These are phyloP conservation scores for Entomyzon cyanotis DNA, from an alignment of 2,113 vertebrate species.

Conservation along the genomic window DNA sequence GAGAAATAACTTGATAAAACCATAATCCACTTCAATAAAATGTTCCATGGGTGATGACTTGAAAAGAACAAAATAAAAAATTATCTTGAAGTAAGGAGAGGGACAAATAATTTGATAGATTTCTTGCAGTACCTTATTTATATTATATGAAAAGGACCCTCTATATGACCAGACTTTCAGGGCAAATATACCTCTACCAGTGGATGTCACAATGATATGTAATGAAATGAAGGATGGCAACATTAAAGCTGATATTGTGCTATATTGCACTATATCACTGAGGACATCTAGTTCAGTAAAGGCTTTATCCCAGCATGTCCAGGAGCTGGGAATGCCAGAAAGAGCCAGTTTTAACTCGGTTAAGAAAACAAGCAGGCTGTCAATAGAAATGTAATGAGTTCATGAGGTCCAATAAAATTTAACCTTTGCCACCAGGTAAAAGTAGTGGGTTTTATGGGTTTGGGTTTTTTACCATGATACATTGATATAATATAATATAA, in stretches of 20 bases:
- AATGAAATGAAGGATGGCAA: background rate
- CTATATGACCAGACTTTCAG: background rate
- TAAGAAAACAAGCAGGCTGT: background rate
- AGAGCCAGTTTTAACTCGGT: background rate
- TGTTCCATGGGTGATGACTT: background rate
- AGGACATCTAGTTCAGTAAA: background rate
- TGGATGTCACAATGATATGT: background rate
- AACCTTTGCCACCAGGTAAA: background rate
- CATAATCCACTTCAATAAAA: background rate
- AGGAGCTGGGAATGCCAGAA: background rate
- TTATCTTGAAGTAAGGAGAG: background rate
- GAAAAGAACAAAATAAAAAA: background rate
- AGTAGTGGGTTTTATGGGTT: background rate
- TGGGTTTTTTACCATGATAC: background rate
- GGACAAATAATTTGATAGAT: background rate
- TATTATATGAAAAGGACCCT: background rate
- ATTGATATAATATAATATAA: too few species aligned
- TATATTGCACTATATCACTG: fast-evolving
- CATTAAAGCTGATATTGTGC: background rate
- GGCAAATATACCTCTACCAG: background rate
- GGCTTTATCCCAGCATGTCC: background rate
- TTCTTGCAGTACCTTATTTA: background rate
- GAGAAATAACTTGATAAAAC: background rate
- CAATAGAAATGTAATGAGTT: background rate
- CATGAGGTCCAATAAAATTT: background rate